Evolutionary conservation across 1,140 invertebrate genomes (phyloP), one percentile per base, ranked within the genome.

Genomic region (Patella vulgata): DNA sequence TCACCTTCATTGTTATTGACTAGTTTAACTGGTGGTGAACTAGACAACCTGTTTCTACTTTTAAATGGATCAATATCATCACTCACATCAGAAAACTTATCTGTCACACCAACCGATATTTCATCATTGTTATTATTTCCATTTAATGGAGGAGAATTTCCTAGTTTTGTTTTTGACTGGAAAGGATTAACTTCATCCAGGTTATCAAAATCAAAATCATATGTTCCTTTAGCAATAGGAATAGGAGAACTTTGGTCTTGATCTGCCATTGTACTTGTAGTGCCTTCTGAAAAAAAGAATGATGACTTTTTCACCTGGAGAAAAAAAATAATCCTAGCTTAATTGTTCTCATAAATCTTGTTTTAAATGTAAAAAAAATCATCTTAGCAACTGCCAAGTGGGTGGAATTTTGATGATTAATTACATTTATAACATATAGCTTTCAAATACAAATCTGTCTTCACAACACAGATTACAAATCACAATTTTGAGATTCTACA

Each of bases 181-280:
- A 67, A 62, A 33, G 65, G 65, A 59, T 67, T 62, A 39, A 54
- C 21, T 27, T 46, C 44, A 33, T 63, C 61, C n/a, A 63, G 21
- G 43, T 63, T 63, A 25, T 63, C 61, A 57, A 57, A 63, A 47
- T 63, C 53, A 43, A 63, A 30, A 17, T 42, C n/a, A 30, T 63
- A 63, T 14, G 28, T 30, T 5, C 61, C 61, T 36, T 57, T 57
- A 27, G 43, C 17, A 33, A 46, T n/a, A 1, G 43, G 51, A 1
- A 57, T 28, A 8, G 61, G 53, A 28, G 61, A 47, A 27, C 52
- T 51, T 30, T 31, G 28, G 17, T 27, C 28, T 9, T 23, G 4
- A 6, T 40, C 21, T 8, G 14, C 25, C 39, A 28, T 23, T n/a
- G 6, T 6, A 14, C 42, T 44, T 6, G n/a, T n/a, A n/a, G n/a